A percentile compares a stretch with the other conserved stretches of the same genome.
phyloP scores from a whole-genome alignment of 2,113 vertebrate genomes.

The Coreoperca whiteheadi region DNA sequence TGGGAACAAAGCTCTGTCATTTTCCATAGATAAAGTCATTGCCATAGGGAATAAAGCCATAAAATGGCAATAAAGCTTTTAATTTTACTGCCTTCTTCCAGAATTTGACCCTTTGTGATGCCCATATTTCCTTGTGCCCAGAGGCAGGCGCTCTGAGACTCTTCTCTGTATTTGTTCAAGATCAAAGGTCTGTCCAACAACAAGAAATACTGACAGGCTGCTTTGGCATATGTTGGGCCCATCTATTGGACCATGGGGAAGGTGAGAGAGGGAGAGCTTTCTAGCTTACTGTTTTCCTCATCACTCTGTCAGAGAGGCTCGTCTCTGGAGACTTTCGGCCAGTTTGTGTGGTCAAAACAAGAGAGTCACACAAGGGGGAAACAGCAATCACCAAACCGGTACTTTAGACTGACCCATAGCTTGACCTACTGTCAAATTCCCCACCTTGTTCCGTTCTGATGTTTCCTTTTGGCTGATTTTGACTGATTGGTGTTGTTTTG shows the following conservation, averaged over 20 bases:
- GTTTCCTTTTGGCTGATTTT: constrained; percentile 61
- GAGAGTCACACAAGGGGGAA: constrained; percentile 53
- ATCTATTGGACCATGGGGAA: constrained; percentile 60
- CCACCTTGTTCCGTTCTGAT: constrained; percentile 36
- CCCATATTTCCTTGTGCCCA: constrained; percentile 64
- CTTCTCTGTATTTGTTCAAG: constrained; percentile 72
- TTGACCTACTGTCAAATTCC: constrained; percentile 67
- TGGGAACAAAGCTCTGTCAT: constrained; percentile 71
- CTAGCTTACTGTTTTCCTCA: constrained; percentile 69
- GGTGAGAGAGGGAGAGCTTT: constrained; percentile 67
- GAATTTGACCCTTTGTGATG: constrained; percentile 70
- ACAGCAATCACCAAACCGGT: constrained; percentile 61
- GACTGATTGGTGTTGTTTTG: constrained; percentile 67
- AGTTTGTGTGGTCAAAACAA: constrained; percentile 73
- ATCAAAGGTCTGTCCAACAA: constrained; percentile 77
- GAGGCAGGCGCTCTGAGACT: constrained; percentile 64
- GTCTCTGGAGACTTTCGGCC: constrained; percentile 58
- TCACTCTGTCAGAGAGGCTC: constrained; percentile 65
- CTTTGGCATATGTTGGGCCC: constrained; percentile 51
- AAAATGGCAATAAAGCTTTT: constrained; percentile 78
- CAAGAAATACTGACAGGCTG: constrained; percentile 66
- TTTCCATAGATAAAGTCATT: constrained; percentile 76
- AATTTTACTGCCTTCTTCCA: constrained; percentile 74
- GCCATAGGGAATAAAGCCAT: constrained; percentile 74
- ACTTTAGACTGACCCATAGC: constrained; percentile 58